Base-by-base conservation (phyloP, 2,888 invertebrate species). In the Acrobasis repandana region DNA sequence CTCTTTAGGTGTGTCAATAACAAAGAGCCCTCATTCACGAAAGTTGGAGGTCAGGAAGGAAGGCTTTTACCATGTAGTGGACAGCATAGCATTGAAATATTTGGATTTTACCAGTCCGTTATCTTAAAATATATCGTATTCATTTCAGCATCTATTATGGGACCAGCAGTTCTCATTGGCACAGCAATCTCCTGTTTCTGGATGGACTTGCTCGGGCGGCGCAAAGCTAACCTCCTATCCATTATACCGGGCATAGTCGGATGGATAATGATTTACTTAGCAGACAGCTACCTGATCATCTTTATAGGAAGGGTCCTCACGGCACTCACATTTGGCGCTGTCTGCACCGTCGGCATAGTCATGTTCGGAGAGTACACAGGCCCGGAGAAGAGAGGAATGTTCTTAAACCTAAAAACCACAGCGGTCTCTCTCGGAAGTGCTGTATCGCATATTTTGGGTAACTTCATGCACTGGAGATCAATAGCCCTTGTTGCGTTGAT, bases 401-500 rank as follows among this genome's bases (percentile, higher is more conserved):
- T 84, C 28, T 64, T 89, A 0, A 83, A 83, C 58, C 61, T 87
- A 0, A 88, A 86, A 62, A 83, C 83, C 0, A 75, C 83, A 0
- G 10, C 76, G 0, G 73, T 82, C 0, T 79, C 79, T 33, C n/a
- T 85, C 0, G 88, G 88, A 3, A 68, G 73, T 4, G 75, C 77
- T 64, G 4, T 75, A 0, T 69, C 78, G 0, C 86, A 86, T 54
- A 64, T 78, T 2, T 57, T 82, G 3, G 79, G 78, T 0, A 63
- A 78, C 52, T 78, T 68, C 46, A 67, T 69, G 2, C 60, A 76
- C 5, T 88, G 83, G 83, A 76, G 77, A 60, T 79, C 73, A 1
- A 65, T 84, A 0, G 80, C 84, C 0, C 58, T 50, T 83, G 2
- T 58, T 78, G 67, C 73, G 0, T 8, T 82, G 4, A 43, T 80